Percentiles rank a stretch among this genome's conserved stretches.
Evolutionary conservation across 2,113 vertebrate species (phyloP).

Genomic region (Hemicordylus capensis): DNA sequence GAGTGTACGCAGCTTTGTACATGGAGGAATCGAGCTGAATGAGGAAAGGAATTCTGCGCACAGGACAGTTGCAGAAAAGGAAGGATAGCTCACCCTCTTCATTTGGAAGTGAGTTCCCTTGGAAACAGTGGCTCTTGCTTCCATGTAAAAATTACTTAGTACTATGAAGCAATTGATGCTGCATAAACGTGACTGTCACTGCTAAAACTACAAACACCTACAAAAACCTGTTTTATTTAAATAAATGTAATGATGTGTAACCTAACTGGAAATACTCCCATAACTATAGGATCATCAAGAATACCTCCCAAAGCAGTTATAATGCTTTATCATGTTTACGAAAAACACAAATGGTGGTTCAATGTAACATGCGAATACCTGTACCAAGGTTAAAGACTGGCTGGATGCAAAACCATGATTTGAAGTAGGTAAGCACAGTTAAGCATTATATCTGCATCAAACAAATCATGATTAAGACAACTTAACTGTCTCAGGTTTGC

Average conservation of each 20-base stretch:
- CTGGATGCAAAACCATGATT: not conserved
- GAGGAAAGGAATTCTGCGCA: not conserved
- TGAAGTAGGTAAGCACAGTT: not conserved
- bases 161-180: not conserved
- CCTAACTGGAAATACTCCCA: too few relatives aligned
- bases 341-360: too few relatives aligned
- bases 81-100: not conserved
- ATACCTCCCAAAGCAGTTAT: not conserved
- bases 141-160: not conserved
- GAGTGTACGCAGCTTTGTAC: not conserved
- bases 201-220: not conserved
- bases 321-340: too few relatives aligned
- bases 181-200: not conserved
- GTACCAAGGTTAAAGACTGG: not conserved
- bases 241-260: conserved; percentile 18
- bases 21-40: not conserved
- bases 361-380: too few relatives aligned
- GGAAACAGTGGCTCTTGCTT: not conserved
- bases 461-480: not conserved
- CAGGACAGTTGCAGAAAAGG: not conserved
- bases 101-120: not conserved
- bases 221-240: not conserved
- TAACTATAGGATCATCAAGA: not conserved
- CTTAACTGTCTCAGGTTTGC: too few relatives aligned
- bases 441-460: not conserved